Evolutionary conservation across 2,888 invertebrate species (phyloP), one percentile per base, ranked within the genome.

Genomic region (Conchocele bisecta): DNA sequence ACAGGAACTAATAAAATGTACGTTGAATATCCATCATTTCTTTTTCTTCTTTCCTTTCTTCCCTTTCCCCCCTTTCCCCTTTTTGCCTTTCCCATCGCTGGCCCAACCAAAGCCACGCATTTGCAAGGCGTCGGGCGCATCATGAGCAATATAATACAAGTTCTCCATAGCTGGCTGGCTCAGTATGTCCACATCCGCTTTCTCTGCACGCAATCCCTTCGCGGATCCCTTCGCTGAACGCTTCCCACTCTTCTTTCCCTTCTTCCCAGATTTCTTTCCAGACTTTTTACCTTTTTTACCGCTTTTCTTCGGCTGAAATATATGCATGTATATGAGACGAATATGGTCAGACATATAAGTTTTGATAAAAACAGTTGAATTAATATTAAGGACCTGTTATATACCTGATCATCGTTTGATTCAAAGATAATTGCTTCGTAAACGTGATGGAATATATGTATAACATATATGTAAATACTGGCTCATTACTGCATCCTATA

Each of bases 141-240:
- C 97, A 88, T 98, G 98, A 82, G 97, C 97, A 0, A 96, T 96
- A 87, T 96, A 96, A 90, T 98, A 97, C 0, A 97, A 96, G 88
- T 98, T 98, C 79, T 96, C 95, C 96, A 98, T 97, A 0, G 97
- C 97, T 2, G 95, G 95, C 83, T 96, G 96, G 77, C 96, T 57
- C 86, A 97, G 94, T 86, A 97, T 95, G 85, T 97, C 97, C 59
- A 96, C 95, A 35, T 95, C 86, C 53, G 75, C 59, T 58, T 72
- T 81, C 35, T 79, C 82, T 41, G 78, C 70, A 56, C 83, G 81
- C 17, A 75, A 76, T 15, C 83, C 81, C 71, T 87, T 87, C 26
- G 83, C 82, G 7, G 85, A 83, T 65, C 76, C 82, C 74, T 82
- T 81, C 17, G 80, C 79, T 53, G 80, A 81, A 42, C 75, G 76